Evolutionary conservation across 2,888 invertebrate species (phyloP).

Genomic region (Mantis religiosa): DNA sequence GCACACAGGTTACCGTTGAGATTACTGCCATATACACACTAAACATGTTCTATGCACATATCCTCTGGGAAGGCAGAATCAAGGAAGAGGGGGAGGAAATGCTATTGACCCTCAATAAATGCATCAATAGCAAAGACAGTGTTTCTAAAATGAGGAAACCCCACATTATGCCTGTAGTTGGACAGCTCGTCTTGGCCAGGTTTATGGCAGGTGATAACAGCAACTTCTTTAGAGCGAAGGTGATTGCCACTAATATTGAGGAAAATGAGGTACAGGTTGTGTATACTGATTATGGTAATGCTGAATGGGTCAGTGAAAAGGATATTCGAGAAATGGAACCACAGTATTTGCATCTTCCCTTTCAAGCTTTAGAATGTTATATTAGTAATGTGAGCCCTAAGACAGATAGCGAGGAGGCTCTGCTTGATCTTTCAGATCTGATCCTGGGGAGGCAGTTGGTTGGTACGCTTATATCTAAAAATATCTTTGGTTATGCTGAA

Average conservation of each 20-base stretch:
- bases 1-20: background rate
- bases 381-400: background rate
- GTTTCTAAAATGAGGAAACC: background rate
- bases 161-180: slow-evolving; percentile 1
- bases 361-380: slow-evolving; percentile 15
- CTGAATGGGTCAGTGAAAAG: background rate
- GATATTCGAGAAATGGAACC: slow-evolving; percentile 12
- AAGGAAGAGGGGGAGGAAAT: background rate
- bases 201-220: background rate
- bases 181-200: slow-evolving; percentile 20
- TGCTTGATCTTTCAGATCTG: background rate
- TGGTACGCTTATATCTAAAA: background rate
- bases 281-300: slow-evolving; percentile 21
- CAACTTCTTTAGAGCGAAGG: slow-evolving; percentile 13
- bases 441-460: background rate
- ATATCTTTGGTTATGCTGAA: background rate
- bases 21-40: background rate
- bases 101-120: background rate
- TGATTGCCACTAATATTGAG: slow-evolving; percentile 4
- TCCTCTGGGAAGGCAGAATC: background rate
- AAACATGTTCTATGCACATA: background rate
- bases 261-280: background rate
- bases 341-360: slow-evolving; percentile 23
- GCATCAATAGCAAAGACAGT: slow-evolving; percentile 4
- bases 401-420: background rate